These are phyloP conservation scores for Acanthopleura granulata DNA, from an alignment of 2,888 invertebrate genomes.

Conservation along the genomic window DNA sequence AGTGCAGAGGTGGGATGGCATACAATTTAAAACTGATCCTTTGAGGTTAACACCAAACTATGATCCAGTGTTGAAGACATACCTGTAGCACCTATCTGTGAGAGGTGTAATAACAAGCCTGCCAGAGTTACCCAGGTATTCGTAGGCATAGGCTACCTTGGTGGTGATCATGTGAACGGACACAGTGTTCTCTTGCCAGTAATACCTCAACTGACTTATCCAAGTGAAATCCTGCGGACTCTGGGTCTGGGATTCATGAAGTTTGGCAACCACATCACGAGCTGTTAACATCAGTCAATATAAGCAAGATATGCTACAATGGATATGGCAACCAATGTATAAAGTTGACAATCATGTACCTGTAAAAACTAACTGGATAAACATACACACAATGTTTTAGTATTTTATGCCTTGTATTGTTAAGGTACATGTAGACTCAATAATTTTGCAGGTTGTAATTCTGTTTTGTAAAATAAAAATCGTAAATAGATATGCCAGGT, in stretches of 20 bases:
- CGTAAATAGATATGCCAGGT: no score
- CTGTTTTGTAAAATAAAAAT: no score
- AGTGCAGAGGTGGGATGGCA: background rate
- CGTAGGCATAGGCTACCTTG: constrained; percentile 68
- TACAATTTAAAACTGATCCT: background rate
- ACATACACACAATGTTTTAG: no score
- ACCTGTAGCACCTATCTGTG: constrained; percentile 69
- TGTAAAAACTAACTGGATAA: no score
- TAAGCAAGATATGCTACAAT: no score
- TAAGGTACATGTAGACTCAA: no score
- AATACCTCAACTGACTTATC: constrained; percentile 69
- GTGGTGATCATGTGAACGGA: constrained; percentile 68
- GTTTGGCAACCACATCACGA: constrained; percentile 65
- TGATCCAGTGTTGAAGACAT: background rate
- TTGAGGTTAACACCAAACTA: background rate
- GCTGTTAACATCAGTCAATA: constrained; percentile 42
- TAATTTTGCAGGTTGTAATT: no score
- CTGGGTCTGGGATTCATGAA: constrained; percentile 46
- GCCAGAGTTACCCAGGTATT: constrained; percentile 68
- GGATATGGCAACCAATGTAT: no score
- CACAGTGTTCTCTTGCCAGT: constrained; percentile 57
- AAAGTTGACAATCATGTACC: no score
- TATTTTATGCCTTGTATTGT: no score
- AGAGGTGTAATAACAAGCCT: constrained; percentile 69
- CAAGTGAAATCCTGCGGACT: constrained; percentile 65